A percentile compares a stretch with the other conserved stretches of the same genome.
phyloP scores from a whole-genome alignment of 2,888 invertebrate species.

The Brachycybe producta region DNA sequence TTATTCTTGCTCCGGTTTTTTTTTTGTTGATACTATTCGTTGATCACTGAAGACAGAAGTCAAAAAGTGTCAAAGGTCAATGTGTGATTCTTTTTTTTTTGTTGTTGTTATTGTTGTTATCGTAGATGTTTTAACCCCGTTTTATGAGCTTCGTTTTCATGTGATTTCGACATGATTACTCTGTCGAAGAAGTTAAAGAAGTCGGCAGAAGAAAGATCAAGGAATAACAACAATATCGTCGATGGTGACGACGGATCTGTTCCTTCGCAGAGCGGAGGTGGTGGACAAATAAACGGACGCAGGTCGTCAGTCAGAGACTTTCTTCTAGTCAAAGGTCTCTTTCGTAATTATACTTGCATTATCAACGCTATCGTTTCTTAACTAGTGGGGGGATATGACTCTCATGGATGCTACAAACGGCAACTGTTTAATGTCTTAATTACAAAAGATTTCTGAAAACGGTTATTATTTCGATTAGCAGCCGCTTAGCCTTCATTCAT shows the following conservation, averaged over 20 bases:
- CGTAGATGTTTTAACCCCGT: neutral
- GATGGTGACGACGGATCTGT: neutral
- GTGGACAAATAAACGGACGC: conserved; percentile 29
- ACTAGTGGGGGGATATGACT: neutral
- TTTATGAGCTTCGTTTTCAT: too few relatives aligned
- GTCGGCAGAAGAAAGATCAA: conserved; percentile 8
- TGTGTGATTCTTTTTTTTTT: too few relatives aligned
- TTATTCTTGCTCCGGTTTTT: too few relatives aligned
- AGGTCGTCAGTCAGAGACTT: conserved; percentile 65
- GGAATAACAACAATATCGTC: too few relatives aligned
- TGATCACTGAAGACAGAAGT: too few relatives aligned
- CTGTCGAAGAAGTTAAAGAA: conserved; percentile 18
- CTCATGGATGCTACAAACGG: neutral
- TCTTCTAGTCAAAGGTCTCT: conserved; percentile 61
- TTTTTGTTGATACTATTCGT: too few relatives aligned
- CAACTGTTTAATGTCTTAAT: too few relatives aligned
- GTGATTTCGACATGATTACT: conserved; percentile 16
- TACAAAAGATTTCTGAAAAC: too few relatives aligned
- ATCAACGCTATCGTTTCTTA: neutral
- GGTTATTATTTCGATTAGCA: too few relatives aligned
- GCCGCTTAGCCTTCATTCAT: too few relatives aligned
- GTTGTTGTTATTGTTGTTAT: too few relatives aligned
- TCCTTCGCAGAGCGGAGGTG: neutral
- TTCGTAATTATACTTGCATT: neutral
- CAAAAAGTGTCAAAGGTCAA: too few relatives aligned